Evolutionary conservation across 2,797 vertebrate species (phyloP).

Genomic region (Chrysolophus pictus): DNA sequence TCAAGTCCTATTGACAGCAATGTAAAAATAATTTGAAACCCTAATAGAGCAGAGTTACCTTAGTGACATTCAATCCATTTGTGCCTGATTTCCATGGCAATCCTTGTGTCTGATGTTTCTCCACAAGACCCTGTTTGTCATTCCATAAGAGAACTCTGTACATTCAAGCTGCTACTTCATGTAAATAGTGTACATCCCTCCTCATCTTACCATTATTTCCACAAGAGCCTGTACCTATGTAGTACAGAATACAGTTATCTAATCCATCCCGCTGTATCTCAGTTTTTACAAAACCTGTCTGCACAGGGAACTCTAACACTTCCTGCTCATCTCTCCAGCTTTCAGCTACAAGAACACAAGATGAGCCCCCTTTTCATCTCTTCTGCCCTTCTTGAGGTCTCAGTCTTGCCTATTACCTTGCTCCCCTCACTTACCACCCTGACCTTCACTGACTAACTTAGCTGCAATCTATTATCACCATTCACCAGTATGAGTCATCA

Average conservation of each 20-base stretch:
- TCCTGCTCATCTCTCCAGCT: neutral
- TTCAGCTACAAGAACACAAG: neutral
- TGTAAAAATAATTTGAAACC: neutral
- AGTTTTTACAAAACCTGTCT: neutral
- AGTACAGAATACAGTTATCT: neutral
- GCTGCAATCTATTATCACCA: neutral
- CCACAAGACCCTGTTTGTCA: neutral
- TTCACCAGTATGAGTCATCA: neutral
- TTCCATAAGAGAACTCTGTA: neutral
- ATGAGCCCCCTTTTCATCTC: neutral
- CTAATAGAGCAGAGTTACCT: neutral
- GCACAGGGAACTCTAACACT: neutral
- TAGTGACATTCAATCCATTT: neutral
- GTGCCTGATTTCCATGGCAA: neutral
- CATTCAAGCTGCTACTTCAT: neutral
- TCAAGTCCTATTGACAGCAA: neutral
- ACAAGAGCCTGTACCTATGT: neutral
- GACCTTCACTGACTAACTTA: neutral
- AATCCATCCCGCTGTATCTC: neutral
- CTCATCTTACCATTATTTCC: neutral
- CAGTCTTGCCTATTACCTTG: neutral
- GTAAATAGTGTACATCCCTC: neutral
- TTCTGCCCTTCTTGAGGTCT: neutral
- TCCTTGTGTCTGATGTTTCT: neutral
- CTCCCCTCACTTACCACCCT: neutral